Percentiles rank a stretch among this genome's conserved stretches.
phyloP scores from a whole-genome alignment of 2,113 vertebrate genomes.

The Choloepus hoffmanni region DNA sequence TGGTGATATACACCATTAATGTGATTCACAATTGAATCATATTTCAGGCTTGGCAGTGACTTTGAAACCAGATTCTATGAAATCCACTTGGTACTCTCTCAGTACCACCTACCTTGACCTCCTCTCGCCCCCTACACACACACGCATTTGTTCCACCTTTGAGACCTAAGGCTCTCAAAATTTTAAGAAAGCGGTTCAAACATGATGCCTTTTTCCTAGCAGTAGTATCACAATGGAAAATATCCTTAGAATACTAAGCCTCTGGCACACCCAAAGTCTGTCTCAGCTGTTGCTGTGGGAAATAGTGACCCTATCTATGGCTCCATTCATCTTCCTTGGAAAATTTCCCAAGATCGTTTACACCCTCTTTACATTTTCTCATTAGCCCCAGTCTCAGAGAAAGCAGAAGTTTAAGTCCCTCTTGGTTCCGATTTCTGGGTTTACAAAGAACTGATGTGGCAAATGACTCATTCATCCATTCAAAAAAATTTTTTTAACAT shows the following conservation, averaged over 20 bases:
- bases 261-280: not conserved
- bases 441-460: not conserved
- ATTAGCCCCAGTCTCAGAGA: not conserved
- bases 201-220: not conserved
- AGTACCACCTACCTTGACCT: not conserved
- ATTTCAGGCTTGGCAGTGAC: not conserved
- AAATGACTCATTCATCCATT: conserved; percentile 1
- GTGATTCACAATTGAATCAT: not conserved
- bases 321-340: not conserved
- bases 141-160: not conserved
- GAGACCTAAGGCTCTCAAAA: not conserved
- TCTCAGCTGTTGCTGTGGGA: not conserved
- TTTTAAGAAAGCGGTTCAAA: conserved; percentile 18
- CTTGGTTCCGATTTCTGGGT: not conserved
- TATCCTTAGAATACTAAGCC: not conserved
- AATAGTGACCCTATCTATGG: not conserved
- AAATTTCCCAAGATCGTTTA: not conserved
- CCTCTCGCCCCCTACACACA: not conserved
- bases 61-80: not conserved
- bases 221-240: not conserved
- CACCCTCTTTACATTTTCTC: not conserved
- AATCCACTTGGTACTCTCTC: not conserved
- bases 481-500: not conserved
- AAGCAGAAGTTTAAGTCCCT: not conserved
- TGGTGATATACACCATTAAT: not conserved